Percentiles rank a stretch among this genome's conserved stretches.
Conservation (phyloP, 1,140 invertebrate genomes). For the Megalonaias nervosa region DNA sequence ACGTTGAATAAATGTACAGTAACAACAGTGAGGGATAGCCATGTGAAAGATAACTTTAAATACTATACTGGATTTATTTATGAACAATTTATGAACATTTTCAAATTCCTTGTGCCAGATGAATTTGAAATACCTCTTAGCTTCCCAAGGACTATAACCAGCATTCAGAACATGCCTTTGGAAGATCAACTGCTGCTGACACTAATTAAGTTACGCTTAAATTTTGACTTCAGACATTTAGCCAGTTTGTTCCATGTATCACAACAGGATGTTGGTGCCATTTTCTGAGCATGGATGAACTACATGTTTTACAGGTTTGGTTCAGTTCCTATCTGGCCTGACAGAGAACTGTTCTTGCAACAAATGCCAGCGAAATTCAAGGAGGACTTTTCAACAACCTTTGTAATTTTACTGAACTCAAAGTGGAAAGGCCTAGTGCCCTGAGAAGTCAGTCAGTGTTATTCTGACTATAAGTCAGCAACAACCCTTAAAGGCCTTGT, state of each 20-base stretch:
- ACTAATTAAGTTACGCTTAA: not conserved
- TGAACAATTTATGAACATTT: constrained; percentile 9
- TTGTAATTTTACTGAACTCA: constrained; percentile 41
- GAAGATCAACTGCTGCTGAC: constrained; percentile 1
- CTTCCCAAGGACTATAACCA: not conserved
- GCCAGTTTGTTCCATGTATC: constrained; percentile 18
- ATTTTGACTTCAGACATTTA: constrained; percentile 12
- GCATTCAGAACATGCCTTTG: not conserved
- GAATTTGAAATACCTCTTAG: not conserved
- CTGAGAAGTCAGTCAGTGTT: constrained; percentile 31
- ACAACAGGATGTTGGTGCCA: constrained; percentile 14
- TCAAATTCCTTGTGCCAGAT: constrained; percentile 15
- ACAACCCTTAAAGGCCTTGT: constrained; percentile 44
- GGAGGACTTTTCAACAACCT: too few relatives aligned
- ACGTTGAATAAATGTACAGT: too few relatives aligned
- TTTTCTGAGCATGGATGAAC: constrained; percentile 31
- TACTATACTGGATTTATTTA: constrained; percentile 29
- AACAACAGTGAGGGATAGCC: too few relatives aligned
- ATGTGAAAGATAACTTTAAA: constrained; percentile 15
- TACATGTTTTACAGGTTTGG: constrained; percentile 36
- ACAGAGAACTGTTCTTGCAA: constrained; percentile 6
- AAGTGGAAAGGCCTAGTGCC: constrained; percentile 20
- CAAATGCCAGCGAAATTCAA: constrained; percentile 33
- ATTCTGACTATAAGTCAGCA: constrained; percentile 33
- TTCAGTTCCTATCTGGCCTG: constrained; percentile 33